Evolutionary conservation across 2,888 invertebrate species (phyloP), one percentile per base, ranked within the genome.

Genomic region (Lordiphosa fenestrarum): DNA sequence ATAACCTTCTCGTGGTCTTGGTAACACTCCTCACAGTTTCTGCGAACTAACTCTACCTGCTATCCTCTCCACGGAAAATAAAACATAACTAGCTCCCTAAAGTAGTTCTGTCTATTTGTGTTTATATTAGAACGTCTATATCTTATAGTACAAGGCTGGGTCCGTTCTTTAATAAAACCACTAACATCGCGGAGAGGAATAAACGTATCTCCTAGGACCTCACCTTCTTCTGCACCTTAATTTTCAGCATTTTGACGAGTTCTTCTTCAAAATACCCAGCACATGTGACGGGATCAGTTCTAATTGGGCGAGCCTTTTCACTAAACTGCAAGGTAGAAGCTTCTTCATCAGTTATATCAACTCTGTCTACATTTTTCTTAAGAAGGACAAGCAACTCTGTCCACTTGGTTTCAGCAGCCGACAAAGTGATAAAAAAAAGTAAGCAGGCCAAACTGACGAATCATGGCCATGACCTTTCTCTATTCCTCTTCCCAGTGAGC

Each of bases 61-160:
- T 47, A 6, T n/a, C n/a, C n/a, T n/a, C n/a, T 46, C 46, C 50
- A 56, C 4, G 38, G 35, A 56, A 46, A 48, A 25, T 15, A 41
- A 5, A 48, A 10, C 54, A 49, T 42, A 2, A 49, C 10, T 12
- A 37, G 13, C 3, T 41, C 19, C 4, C 41, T 49, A 25, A 49
- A 41, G 6, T 36, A 30, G 6, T 57, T 52, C n/a, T 23, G 10
- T 9, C 41, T 52, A 10, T 57, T 37, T 6, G 40, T 13, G n/a
- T 47, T 46, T 5, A 50, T 5, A 37, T 36, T 52, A 7, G 36
- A 57, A 7, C 6, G 9, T 10, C 12, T 21, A 50, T 30, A 38
- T 25, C 42, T 42, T 23, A 58, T 48, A 5, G 40, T 35, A 13
- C 12, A 36, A 3, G 42, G 47, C 13, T 23, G 4, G 10, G 30